Evolutionary conservation across 2,888 invertebrate species (phyloP), one percentile per base, ranked within the genome.

Genomic region (Pimpla rufipes): DNA sequence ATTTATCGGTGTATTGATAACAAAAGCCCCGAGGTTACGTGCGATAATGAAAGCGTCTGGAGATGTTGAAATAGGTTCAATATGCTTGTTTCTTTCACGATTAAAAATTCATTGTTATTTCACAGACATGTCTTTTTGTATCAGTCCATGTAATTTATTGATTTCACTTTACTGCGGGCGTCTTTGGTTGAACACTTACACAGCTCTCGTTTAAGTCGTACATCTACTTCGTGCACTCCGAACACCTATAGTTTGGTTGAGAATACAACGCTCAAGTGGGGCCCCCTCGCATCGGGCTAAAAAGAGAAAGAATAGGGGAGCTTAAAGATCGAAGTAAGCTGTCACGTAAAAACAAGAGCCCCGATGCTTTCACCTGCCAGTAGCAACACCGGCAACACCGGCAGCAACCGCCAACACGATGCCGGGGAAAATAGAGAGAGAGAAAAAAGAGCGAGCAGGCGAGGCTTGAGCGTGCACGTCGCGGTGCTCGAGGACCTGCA

Each of bases 401-500:
- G 8, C 59, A 16, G 29, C 59, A 59, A 37, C 59, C 59, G 59
- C 59, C 16, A 35, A 59, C 59, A 35, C 59, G 59, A 59, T 35
- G 35, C 29, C n/a, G 35, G n/a, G 13, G 35, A 37, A 59, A 42
- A 42, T 64, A 42, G 16, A 50, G 47, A 16, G 52, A 42, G 16
- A 50, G 47, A 16, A 68, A 35, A 68, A 35, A 68, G 57, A 42
- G 55, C 57, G 57, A 71, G 71, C 70, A 37, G 70, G n/a, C 52
- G 40, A 55, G 55, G 70, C 52, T 70, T 52, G 70, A 55, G 52
- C 70, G 13, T 11, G 67, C 67, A 66, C 42, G 67, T 29, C 67
- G 45, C 47, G 71, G 57, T 37, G 57, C 52, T 71, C 57, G 42
- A 71, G 71, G 71, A 71, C 57, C 71, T 71, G 70, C 70, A 70